Base-by-base conservation (phyloP, 35 echinoderm and acorn worm species). In the Amphiura filiformis region DNA sequence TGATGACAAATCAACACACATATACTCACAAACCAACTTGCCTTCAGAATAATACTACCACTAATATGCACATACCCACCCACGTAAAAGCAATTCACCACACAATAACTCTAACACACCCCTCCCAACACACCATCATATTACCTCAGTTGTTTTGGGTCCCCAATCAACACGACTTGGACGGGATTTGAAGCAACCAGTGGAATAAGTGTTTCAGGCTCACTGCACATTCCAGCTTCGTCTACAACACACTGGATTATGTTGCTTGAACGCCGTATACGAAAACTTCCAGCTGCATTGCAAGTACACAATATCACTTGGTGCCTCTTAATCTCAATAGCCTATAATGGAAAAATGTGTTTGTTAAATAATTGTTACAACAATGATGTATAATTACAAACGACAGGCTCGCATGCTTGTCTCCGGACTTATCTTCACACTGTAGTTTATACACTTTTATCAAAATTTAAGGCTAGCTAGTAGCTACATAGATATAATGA, bases 71-170 rank as follows among this genome's bases (percentile, higher is more conserved):
- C 15, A 30, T 20, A 22, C 17, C 14, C 34, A 30, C 32, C 17
- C 32, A 15, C 32, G 17, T 14, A 78, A 78, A 30, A 78, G 23
- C 34, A 35, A 78, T 20, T 15, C 15, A 20, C 14, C 14, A 15
- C 17, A 78, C 32, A 2, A 1, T 0, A 79, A 79, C 17, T 79
- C 34, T n/a, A n/a, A n/a, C n/a, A n/a, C n/a, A n/a, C n/a, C n/a
- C n/a, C n/a, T n/a, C n/a, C n/a, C 7, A 52, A 52, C 44, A 20
- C 44, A 52, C 7, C 30, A 44, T 32, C 31, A 31, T 64, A 23
- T 61, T 77, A 97, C 94, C 94, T 93, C 32, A 97, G 86, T 65
- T 97, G 95, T 42, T 97, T 97, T 34, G 94, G 95, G 81, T 97
- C 95, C 13, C 95, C 95, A 41, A 97, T 89, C 18, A 97, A 82